Percentiles rank a stretch among this genome's conserved stretches.
These are phyloP conservation scores for Myotis pilosus DNA, from an alignment of 2,797 vertebrate species.

Conservation along the genomic window DNA sequence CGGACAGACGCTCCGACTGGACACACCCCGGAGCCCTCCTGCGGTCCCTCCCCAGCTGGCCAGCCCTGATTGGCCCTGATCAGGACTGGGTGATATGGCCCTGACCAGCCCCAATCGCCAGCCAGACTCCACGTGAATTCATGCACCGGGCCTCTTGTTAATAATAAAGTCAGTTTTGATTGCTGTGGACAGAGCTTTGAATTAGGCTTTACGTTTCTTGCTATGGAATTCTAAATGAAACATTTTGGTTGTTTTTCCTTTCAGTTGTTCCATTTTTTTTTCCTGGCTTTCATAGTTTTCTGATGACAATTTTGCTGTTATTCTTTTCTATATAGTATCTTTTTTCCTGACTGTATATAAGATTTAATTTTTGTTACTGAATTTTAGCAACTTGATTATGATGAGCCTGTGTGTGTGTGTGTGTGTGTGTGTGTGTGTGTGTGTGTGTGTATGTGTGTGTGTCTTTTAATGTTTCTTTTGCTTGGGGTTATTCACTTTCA, in stretches of 20 bases:
- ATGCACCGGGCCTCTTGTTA: no score
- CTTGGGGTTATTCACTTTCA: neutral
- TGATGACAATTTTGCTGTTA: neutral
- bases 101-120: no score
- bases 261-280: neutral
- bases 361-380: neutral
- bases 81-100: no score
- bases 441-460: no score
- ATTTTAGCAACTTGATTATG: neutral
- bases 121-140: no score
- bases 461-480: neutral
- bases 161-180: neutral
- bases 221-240: neutral
- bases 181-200: neutral
- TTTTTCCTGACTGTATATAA: neutral
- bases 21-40: no score
- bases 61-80: no score
- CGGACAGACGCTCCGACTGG: no score
- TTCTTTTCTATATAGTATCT: neutral
- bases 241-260: neutral
- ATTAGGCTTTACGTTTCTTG: neutral
- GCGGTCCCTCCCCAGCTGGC: no score
- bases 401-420: neutral
- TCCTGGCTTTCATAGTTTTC: neutral
- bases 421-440: neutral